Base-by-base conservation (phyloP, 1,140 invertebrate genomes). In the Colletes gigas region DNA sequence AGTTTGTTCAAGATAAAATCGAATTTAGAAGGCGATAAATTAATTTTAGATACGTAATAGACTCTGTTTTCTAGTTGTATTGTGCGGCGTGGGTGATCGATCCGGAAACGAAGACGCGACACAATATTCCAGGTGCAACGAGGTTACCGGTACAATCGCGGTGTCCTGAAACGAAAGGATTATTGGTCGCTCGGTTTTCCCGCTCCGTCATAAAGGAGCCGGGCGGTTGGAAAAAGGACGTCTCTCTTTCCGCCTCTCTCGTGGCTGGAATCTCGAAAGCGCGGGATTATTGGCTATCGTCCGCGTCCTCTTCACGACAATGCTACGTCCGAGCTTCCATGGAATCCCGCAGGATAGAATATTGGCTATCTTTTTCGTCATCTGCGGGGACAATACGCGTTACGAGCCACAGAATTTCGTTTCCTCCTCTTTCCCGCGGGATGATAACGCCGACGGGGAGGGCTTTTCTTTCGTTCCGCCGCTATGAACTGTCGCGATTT, bases 201-300 rank as follows among this genome's bases (percentile, higher is more conserved):
- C 9, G 9, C 54, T 10, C n/a, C 59, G 2, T 12, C 3, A 39
- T 14, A 10, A 41, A 63, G 7, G n/a, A 75, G 39, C n/a, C 8
- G 2, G 0, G 30, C 1, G 30, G 30, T 0, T 30, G 30, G 21
- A 3, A 39, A 65, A 65, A 65, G 72, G 21, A 74, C 39, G 9
- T 9, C n/a, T 59, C n/a, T 21, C 17, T 44, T 9, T 9, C 19
- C n/a, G 0, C n/a, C 7, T 9, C n/a, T 59, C 9, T n/a, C 4
- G 60, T 2, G 14, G 17, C 21, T 10, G n/a, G 47, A 54, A 41
- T 75, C 62, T 75, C 47, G 39, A 66, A 41, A 41, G 17, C 60
- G 30, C 4, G 7, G 47, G 39, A 75, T 76, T 67, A 76, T 76
- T 76, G 62, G 50, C 62, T 55, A 44, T 75, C 71, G 17, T 5